Base-by-base conservation (phyloP, 2,797 vertebrate species). In the Pteronotus mesoamericanus region DNA sequence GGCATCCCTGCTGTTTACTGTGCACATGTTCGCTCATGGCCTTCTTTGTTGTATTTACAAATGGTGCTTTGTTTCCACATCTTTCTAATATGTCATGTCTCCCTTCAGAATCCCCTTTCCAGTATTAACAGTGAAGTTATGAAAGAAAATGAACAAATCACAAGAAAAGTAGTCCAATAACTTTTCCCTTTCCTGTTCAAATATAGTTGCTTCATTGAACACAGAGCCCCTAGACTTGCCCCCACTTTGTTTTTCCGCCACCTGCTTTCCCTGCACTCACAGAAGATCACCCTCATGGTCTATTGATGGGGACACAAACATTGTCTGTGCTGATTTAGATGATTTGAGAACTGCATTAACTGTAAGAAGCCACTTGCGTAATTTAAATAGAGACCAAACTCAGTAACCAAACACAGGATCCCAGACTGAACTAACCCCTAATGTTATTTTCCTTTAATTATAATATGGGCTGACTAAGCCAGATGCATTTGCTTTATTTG, bases 11-110 rank as follows among this genome's bases (percentile, higher is more conserved):
- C 92, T 93, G 37, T 96, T 95, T 69, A 78, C 83, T 79, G 71
- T 83, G 88, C 57, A 39, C 55, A 44, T n/a, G 18, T 64, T 90
- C 55, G 0, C 78, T 55, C 55, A 2, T 8, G 11, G 57, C 34
- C 66, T 24, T 79, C 91, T 97, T 87, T 93, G 85, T 96, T 96
- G 89, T 74, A 71, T 90, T 75, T 88, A 83, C 72, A 64, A 71
- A 94, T n/a, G 46, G 86, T 19, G n/a, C 68, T 93, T 48, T 57
- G 69, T 68, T 77, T 72, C 86, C 79, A 59, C 10, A 18, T 68
- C 68, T 53, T 92, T 72, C 77, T 72, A n/a, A 69, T n/a, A 53
- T 46, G 46, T 15, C 84, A 59, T 61, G 79, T 74, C 69, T 86
- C 74, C 71, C 55, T 59, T 77, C 61, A 94, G 92, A 96, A 32